Evolutionary conservation across 1,140 invertebrate genomes (phyloP).

Genomic region (Pogonus chalceus): DNA sequence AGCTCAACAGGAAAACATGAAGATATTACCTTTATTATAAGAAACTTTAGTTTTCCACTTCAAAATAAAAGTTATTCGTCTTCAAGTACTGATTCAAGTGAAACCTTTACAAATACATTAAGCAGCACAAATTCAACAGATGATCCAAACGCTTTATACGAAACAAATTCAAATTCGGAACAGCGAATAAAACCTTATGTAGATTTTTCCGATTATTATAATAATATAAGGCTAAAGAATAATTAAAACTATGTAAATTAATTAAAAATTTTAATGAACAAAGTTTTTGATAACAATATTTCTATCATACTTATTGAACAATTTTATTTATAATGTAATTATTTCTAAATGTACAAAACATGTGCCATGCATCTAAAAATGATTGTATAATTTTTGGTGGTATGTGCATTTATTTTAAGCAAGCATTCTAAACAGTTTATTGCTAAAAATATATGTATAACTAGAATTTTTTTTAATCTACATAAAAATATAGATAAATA

Average conservation of each 20-base stretch:
- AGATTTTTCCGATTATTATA: conserved; percentile 73
- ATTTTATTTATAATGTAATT: not conserved
- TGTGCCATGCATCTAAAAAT: conserved; percentile 20
- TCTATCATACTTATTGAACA: not conserved
- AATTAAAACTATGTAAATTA: conserved; percentile 23
- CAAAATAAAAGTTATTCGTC: conserved; percentile 48
- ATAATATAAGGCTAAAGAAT: conserved; percentile 45
- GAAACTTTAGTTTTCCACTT: conserved; percentile 77
- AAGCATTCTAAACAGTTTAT: no score
- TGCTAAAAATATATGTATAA: no score
- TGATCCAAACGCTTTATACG: conserved; percentile 1
- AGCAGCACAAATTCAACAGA: conserved; percentile 15
- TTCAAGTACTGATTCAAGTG: conserved; percentile 16
- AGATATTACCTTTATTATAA: conserved; percentile 74
- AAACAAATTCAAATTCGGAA: conserved; percentile 15
- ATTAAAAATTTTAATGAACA: not conserved
- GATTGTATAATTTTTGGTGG: no score
- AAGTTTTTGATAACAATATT: not conserved
- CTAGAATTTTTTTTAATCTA: no score
- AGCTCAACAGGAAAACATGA: conserved; percentile 45
- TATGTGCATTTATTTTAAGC: no score
- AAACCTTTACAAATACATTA: conserved; percentile 16
- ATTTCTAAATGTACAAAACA: not conserved
- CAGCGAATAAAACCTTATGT: conserved; percentile 64
- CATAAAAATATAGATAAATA: no score